A percentile compares a stretch with the other conserved stretches of the same genome.
These are phyloP conservation scores for Ephialtes manifestator DNA, from an alignment of 2,888 invertebrate species.

Conservation along the genomic window DNA sequence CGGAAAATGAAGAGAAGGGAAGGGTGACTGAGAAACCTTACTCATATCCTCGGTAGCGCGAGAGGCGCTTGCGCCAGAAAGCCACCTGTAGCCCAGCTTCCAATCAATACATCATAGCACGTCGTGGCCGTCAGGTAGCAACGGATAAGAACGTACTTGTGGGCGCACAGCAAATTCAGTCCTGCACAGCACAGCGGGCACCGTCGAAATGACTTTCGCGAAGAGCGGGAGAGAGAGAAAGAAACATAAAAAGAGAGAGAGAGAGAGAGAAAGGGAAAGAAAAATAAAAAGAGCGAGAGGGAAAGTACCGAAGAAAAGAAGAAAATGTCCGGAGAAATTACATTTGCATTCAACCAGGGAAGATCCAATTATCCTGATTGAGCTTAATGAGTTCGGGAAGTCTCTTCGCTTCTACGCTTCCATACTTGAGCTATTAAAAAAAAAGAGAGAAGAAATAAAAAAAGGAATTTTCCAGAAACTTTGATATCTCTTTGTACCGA, in stretches of 20 bases:
- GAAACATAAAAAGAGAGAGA: neutral
- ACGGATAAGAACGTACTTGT: constrained; percentile 61
- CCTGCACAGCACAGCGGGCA: constrained; percentile 2
- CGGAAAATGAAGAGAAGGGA: constrained; percentile 33
- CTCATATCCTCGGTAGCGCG: constrained; percentile 77
- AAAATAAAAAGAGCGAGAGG: too few relatives aligned
- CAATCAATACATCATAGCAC: constrained; percentile 84
- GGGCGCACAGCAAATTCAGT: neutral
- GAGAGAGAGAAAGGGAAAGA: neutral
- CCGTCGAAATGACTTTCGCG: constrained; percentile 40
- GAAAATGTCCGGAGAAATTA: constrained; percentile 30
- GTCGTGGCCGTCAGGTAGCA: constrained; percentile 74
- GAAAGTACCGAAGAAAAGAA: neutral
- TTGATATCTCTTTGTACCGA: neutral
- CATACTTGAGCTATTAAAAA: neutral
- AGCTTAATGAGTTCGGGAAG: constrained; percentile 59
- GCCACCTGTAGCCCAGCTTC: constrained; percentile 85
- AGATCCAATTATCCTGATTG: constrained; percentile 59
- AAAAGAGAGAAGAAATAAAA: neutral
- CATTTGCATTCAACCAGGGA: constrained; percentile 39
- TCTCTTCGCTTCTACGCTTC: neutral
- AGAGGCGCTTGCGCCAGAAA: constrained; percentile 81
- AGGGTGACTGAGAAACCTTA: constrained; percentile 76
- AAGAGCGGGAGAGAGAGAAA: neutral
- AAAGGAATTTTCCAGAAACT: neutral